phyloP scores from a whole-genome alignment of 2,113 vertebrate genomes.

The Dascyllus trimaculatus region DNA sequence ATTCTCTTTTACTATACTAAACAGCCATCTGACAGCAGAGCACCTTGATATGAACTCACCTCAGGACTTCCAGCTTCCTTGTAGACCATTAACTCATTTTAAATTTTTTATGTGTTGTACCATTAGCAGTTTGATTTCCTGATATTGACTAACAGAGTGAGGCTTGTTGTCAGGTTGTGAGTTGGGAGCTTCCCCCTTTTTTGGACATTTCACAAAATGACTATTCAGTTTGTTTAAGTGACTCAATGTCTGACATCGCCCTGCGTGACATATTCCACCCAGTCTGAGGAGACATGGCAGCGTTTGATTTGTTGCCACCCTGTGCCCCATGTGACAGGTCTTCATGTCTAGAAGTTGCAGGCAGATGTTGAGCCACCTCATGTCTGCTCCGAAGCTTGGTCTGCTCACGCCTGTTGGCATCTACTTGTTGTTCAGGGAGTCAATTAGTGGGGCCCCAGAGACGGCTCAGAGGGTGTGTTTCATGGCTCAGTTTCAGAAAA shows the following conservation, averaged over 20 bases:
- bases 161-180: too few species aligned
- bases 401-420: background rate
- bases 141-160: too few species aligned
- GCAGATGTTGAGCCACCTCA: constrained; percentile 29
- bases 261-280: constrained; percentile 35
- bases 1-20: too few species aligned
- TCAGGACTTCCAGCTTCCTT: too few species aligned
- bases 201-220: background rate
- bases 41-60: too few species aligned
- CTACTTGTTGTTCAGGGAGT: background rate
- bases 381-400: constrained; percentile 13
- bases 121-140: too few species aligned
- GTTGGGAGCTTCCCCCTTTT: background rate
- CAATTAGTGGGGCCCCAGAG: too few species aligned
- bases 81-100: too few species aligned
- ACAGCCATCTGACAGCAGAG: too few species aligned
- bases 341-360: background rate
- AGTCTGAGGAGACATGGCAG: constrained; percentile 28
- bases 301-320: constrained; percentile 19
- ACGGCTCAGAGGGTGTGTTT: too few species aligned
- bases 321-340: background rate
- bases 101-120: too few species aligned
- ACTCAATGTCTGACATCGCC: constrained; percentile 17
- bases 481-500: too few species aligned
- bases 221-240: constrained; percentile 7